Conservation (phyloP, 30 jellyfish, hydroid and myxozoan species). For the Rhopilema esculentum region DNA sequence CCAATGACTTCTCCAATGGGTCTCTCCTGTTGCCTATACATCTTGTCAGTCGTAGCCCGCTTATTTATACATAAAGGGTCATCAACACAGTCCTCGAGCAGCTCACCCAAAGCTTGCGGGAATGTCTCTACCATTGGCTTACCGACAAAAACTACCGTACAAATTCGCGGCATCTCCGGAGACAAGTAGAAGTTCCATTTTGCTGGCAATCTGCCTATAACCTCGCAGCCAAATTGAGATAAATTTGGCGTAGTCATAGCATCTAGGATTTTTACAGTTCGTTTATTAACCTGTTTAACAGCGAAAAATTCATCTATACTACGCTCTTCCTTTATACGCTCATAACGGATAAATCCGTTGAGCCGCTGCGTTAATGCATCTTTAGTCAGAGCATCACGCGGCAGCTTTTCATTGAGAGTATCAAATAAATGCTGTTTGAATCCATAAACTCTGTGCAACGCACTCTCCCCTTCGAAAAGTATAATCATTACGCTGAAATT, state of each 20-base stretch:
- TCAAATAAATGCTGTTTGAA: conserved; percentile 17
- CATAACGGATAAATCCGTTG: conserved; percentile 38
- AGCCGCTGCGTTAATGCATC: conserved; percentile 31
- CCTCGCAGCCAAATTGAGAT: conserved; percentile 59
- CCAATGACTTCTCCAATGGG: conserved; percentile 62
- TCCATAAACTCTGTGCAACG: conserved; percentile 56
- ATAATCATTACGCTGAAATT: conserved; percentile 53
- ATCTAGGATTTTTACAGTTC: conserved; percentile 36
- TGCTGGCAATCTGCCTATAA: conserved; percentile 43
- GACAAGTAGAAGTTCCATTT: conserved; percentile 1
- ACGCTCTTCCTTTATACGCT: conserved; percentile 32
- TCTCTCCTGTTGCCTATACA: conserved; percentile 42
- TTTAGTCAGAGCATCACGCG: conserved; percentile 54
- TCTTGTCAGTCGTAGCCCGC: conserved; percentile 24
- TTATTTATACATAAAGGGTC: conserved; percentile 46
- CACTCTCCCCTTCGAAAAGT: conserved; percentile 75
- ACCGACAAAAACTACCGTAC: conserved; percentile 44
- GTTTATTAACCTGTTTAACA: conserved; percentile 26
- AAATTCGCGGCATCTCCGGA: conserved; percentile 45
- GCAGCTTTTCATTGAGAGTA: conserved; percentile 31
- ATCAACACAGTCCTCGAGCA: conserved; percentile 48
- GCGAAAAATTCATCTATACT: conserved; percentile 59
- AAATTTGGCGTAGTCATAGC: conserved; percentile 55
- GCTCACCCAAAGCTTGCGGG: conserved; percentile 18
- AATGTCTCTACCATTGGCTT: conserved; percentile 54